A percentile compares a stretch with the other conserved stretches of the same genome.
Conservation (phyloP, 1,140 invertebrate species). For the Plodia interpunctella region DNA sequence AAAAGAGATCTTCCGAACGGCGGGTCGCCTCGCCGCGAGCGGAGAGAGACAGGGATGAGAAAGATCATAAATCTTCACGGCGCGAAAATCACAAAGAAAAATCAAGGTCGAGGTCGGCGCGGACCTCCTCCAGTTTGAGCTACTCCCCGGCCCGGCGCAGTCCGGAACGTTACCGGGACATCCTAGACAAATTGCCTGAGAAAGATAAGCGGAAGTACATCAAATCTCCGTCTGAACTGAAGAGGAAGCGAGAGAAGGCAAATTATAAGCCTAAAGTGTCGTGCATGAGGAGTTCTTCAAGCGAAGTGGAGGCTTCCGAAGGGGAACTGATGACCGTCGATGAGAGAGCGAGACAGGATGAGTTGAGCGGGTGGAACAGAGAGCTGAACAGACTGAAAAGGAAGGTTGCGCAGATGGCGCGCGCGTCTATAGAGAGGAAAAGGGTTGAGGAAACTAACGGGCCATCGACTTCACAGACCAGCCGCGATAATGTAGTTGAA, state of each 20-base stretch:
- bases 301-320: constrained; percentile 78
- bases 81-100: constrained; percentile 32
- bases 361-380: constrained; percentile 70
- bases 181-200: constrained; percentile 74
- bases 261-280: constrained; percentile 75
- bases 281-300: constrained; percentile 80
- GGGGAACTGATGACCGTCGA: constrained; percentile 55
- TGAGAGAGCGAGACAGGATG: constrained; percentile 57
- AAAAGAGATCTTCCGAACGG: constrained; percentile 38
- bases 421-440: constrained; percentile 53
- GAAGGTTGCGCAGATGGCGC: constrained; percentile 60
- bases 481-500: constrained; percentile 1
- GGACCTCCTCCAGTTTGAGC: constrained; percentile 78
- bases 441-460: constrained; percentile 36
- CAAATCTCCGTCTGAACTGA: constrained; percentile 55
- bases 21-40: too few relatives aligned
- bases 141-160: constrained; percentile 81
- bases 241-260: constrained; percentile 54
- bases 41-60: constrained; percentile 34
- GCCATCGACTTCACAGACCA: constrained; percentile 46
- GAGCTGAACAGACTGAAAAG: constrained; percentile 78
- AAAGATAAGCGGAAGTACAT: constrained; percentile 76
- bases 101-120: constrained; percentile 45
- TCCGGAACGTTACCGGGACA: constrained; percentile 81
- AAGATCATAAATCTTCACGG: constrained; percentile 27